Evolutionary conservation across 2,888 invertebrate species (phyloP), one percentile per base, ranked within the genome.

Genomic region (Dorcus parallelipipedus): DNA sequence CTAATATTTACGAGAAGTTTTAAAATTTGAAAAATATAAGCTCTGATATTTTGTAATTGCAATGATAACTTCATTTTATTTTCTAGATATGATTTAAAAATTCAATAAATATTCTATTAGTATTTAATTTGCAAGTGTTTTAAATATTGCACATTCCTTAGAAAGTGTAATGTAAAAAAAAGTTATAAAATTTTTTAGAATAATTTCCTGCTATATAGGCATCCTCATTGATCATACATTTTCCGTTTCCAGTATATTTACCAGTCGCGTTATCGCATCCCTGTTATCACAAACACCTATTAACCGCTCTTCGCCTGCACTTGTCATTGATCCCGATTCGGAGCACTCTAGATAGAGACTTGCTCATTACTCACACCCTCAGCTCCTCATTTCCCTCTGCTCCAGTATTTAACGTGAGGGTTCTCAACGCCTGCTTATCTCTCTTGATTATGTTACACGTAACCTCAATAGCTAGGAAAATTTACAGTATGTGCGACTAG

Each of bases 171-270:
- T 33, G 7, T 33, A 33, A 33, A 33, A 33, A 33, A 33, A 33
- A 33, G 26, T 33, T 33, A 33, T 33, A 33, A 33, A 6, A 6
- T 33, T 33, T 33, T 33, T 33, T 7, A 33, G 26, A 71, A 76
- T 75, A 74, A 75, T 76, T 76, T 74, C 75, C 74, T 74, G 74
- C 69, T 70, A 68, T 71, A 68, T 54, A 70, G 71, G 71, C 72
- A 69, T 75, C 72, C 73, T 72, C 76, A 76, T 77, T 78, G 78
- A 78, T 78, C 78, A 76, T 78, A 71, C 75, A 78, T 76, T 76
- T 78, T 78, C 78, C 78, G 76, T 75, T 78, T 78, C 76, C 76
- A 78, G 76, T 77, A 77, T 78, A 78, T 78, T 77, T 77, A 76
- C 71, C 73, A 70, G 59, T 54, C 23, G 71, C 69, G 72, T 76